Evolutionary conservation across 2,113 vertebrate genomes (phyloP).

Genomic region (Carollia perspicillata): DNA sequence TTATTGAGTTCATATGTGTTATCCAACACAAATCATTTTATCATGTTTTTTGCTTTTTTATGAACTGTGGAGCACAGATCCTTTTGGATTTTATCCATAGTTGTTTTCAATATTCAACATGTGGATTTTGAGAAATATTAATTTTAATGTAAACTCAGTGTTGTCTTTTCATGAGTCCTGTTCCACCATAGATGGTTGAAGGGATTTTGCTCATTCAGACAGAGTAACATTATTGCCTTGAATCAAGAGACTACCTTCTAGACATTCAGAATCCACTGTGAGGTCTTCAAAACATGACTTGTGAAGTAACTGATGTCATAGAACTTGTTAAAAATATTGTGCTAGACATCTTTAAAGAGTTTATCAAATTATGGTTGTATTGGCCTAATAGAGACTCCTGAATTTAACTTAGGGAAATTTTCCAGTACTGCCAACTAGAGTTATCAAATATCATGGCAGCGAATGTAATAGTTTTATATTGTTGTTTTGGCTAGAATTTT

Average conservation of each 20-base stretch:
- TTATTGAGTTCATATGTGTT: not conserved
- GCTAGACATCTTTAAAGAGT: not conserved
- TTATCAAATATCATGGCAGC: not conserved
- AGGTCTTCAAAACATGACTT: not conserved
- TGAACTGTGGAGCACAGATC: not conserved
- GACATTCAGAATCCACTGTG: not conserved
- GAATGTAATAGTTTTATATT: not conserved
- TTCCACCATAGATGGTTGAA: not conserved
- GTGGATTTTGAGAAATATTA: not conserved
- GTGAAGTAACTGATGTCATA: not conserved
- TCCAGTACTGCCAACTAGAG: not conserved
- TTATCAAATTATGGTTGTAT: not conserved
- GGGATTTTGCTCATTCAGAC: not conserved
- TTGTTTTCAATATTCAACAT: not conserved
- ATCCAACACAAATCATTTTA: not conserved
- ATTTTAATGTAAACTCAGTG: not conserved
- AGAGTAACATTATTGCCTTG: not conserved
- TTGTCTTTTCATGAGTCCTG: not conserved
- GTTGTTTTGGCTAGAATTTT: not conserved
- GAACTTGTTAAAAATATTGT: not conserved
- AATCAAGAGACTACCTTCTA: not conserved
- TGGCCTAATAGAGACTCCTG: not conserved
- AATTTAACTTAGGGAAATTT: not conserved
- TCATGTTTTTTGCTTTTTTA: not conserved
- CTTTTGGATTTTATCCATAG: not conserved